These are phyloP conservation scores for Melanaphis sacchari DNA, from an alignment of 1,140 invertebrate genomes.

Conservation along the genomic window DNA sequence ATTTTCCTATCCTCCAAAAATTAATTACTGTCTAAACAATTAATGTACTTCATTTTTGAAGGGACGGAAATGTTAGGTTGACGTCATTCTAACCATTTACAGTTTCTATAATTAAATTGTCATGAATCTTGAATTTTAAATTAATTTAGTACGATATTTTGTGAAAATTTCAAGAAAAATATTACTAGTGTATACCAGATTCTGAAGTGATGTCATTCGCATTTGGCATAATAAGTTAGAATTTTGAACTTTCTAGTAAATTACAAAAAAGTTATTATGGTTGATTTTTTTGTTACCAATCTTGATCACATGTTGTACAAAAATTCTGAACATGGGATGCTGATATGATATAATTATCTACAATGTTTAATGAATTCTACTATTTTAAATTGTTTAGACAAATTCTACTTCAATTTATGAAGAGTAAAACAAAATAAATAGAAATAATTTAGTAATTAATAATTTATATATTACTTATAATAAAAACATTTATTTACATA, in stretches of 20 bases:
- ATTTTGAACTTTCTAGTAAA: neutral
- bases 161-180: no score
- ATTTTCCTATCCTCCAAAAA: neutral
- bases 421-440: neutral
- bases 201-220: neutral
- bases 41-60: neutral
- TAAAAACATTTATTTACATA: constrained; percentile 31
- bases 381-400: neutral
- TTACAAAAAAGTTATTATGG: neutral
- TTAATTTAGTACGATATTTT: no score
- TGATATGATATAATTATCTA: neutral
- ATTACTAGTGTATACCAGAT: no score
- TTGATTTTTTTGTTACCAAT: neutral
- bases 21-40: neutral
- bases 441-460: neutral
- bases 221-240: neutral
- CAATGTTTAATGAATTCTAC: neutral
- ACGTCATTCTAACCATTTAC: neutral
- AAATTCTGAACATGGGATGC: no score
- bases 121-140: neutral
- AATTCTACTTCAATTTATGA: neutral
- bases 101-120: neutral
- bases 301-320: neutral
- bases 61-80: neutral
- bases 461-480: constrained; percentile 16